Conservation (phyloP, 1,140 invertebrate genomes). For the Drosophila parabipectinata region DNA sequence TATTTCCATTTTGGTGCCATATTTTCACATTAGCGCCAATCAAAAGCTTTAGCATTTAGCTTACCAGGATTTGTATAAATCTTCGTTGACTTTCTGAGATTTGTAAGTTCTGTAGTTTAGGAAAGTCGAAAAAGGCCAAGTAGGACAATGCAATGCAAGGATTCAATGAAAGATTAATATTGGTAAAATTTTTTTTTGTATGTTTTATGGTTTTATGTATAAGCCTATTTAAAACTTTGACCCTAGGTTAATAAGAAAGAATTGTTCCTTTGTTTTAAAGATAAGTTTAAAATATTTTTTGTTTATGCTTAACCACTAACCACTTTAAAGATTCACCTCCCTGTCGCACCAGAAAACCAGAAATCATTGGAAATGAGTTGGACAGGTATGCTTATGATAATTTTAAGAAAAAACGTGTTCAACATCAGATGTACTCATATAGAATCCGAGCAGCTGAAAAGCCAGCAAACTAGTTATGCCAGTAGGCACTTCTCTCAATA, state of each 20-base stretch:
- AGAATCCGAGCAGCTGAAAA: conserved; percentile 27
- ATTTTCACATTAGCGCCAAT: conserved; percentile 72
- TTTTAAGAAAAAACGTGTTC: conserved; percentile 30
- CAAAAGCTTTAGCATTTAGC: conserved; percentile 53
- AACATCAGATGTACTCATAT: background rate
- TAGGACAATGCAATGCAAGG: too few species aligned
- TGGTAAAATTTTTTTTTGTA: too few species aligned
- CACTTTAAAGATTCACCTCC: too few species aligned
- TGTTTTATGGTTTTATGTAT: too few species aligned
- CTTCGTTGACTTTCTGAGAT: conserved; percentile 49
- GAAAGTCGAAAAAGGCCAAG: background rate
- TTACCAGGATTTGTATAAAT: conserved; percentile 71
- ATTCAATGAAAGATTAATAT: too few species aligned
- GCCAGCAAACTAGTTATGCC: conserved; percentile 18
- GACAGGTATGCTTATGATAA: conserved; percentile 22
- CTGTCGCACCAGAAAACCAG: background rate
- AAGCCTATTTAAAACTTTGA: too few species aligned
- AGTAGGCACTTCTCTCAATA: conserved; percentile 4
- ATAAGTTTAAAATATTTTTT: too few species aligned
- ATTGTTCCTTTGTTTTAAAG: too few species aligned
- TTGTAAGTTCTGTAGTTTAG: background rate
- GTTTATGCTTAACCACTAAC: too few species aligned
- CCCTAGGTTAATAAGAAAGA: too few species aligned
- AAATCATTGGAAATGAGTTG: conserved; percentile 9
- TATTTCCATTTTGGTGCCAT: conserved; percentile 65